Evolutionary conservation across 2,113 vertebrate genomes (phyloP).

Genomic region (Phycodurus eques): DNA sequence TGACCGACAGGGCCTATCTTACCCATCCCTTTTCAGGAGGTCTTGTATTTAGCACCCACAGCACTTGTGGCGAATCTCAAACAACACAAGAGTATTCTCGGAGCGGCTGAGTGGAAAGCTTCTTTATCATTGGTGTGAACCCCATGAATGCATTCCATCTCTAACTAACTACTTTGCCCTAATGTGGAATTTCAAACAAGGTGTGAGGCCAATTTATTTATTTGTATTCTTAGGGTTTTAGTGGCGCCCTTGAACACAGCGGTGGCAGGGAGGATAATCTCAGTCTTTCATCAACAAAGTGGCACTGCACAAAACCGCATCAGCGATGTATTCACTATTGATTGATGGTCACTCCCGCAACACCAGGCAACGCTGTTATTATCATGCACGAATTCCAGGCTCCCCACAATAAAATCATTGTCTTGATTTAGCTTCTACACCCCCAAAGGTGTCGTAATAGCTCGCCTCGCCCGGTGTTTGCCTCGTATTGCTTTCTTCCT

Average conservation of each 20-base stretch:
- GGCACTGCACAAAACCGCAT: conserved; percentile 68
- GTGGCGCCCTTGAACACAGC: conserved; percentile 67
- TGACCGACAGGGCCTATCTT: conserved; percentile 76
- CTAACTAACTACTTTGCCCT: conserved; percentile 74
- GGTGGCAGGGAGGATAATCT: conserved; percentile 70
- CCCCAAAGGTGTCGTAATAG: conserved; percentile 53
- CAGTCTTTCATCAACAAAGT: conserved; percentile 78
- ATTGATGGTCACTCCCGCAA: conserved; percentile 70
- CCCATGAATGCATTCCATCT: conserved; percentile 77
- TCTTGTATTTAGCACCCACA: conserved; percentile 73
- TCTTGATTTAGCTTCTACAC: conserved; percentile 66
- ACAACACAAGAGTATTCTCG: conserved; percentile 74
- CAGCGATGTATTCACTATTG: conserved; percentile 74
- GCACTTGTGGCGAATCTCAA: conserved; percentile 75
- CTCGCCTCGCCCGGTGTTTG: conserved; percentile 50
- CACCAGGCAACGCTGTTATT: conserved; percentile 74
- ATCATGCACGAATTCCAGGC: conserved; percentile 70
- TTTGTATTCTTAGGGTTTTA: conserved; percentile 71
- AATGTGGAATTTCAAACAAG: conserved; percentile 75
- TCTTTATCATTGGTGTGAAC: conserved; percentile 64
- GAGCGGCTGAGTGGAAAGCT: conserved; percentile 72
- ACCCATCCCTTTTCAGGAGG: conserved; percentile 75
- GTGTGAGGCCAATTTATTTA: conserved; percentile 76
- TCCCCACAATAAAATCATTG: conserved; percentile 76
- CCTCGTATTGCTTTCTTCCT: conserved; percentile 56